phyloP scores from a whole-genome alignment of 2,888 invertebrate species.

The Lithophane ornitopus region DNA sequence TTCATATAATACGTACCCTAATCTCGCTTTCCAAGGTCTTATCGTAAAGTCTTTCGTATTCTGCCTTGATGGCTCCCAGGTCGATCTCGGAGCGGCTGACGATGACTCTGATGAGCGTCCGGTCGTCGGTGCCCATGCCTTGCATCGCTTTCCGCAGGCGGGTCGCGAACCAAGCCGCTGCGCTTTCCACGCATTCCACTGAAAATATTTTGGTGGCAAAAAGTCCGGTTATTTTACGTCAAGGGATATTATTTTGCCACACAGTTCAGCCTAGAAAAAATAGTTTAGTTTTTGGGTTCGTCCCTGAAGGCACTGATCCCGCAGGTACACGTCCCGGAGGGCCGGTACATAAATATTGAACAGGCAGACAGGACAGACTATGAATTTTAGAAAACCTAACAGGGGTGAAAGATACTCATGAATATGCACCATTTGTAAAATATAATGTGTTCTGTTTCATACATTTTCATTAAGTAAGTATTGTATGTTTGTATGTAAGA shows the following conservation, averaged over 20 bases:
- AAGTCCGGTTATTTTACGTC: slow-evolving; percentile 8
- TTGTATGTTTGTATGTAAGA: too few species aligned
- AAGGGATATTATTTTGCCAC: background rate
- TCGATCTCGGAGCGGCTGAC: slow-evolving; percentile 93
- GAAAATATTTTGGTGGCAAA: slow-evolving; percentile 63
- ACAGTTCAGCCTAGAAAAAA: background rate
- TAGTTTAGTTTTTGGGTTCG: too few species aligned
- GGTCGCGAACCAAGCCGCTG: slow-evolving; percentile 93
- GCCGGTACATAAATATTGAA: too few species aligned
- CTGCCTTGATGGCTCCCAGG: slow-evolving; percentile 92
- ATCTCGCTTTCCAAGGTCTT: slow-evolving; percentile 92
- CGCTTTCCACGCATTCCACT: slow-evolving; percentile 93
- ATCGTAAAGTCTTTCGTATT: slow-evolving; percentile 93
- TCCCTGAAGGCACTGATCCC: too few species aligned
- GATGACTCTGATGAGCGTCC: slow-evolving; percentile 93
- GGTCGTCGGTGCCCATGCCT: slow-evolving; percentile 94
- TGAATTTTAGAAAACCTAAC: too few species aligned
- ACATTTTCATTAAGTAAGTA: background rate
- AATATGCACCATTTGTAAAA: too few species aligned
- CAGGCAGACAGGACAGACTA: too few species aligned
- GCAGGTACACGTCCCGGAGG: too few species aligned
- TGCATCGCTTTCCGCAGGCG: slow-evolving; percentile 92
- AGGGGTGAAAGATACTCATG: too few species aligned
- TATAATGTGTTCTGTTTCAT: background rate
- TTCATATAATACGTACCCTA: slow-evolving; percentile 85